These are phyloP conservation scores for Epizoanthus illoricatus DNA, from an alignment of 92 coral and sea anemone genomes.

Conservation along the genomic window DNA sequence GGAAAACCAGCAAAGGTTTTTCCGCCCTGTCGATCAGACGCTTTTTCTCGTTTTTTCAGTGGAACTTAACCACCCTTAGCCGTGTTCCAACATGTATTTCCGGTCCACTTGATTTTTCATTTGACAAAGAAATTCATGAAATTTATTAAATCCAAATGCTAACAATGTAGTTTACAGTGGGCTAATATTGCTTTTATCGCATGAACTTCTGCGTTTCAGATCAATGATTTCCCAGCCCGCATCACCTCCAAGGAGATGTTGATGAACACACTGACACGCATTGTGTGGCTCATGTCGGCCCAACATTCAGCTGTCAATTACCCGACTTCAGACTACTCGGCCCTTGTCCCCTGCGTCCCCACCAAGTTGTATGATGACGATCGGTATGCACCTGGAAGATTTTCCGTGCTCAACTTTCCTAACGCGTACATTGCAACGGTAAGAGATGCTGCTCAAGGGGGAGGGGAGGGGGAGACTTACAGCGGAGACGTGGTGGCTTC, in stretches of 20 bases:
- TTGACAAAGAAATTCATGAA: no score
- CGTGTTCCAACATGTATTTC: no score
- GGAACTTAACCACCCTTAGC: no score
- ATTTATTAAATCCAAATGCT: no score
- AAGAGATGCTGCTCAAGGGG: constrained; percentile 7
- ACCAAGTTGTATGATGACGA: constrained; percentile 89
- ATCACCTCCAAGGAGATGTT: constrained; percentile 49
- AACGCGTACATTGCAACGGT: constrained; percentile 75
- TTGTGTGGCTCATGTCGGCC: constrained; percentile 66
- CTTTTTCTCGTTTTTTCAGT: no score
- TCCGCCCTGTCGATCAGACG: no score
- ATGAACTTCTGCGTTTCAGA: background rate
- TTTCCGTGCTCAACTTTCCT: constrained; percentile 70
- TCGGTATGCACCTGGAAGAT: constrained; percentile 62
- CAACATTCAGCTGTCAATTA: constrained; percentile 85
- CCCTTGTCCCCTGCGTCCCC: constrained; percentile 78
- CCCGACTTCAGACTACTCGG: constrained; percentile 84
- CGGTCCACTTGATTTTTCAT: no score
- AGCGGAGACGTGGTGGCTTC: no score
- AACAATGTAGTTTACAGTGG: no score
- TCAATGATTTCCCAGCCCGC: constrained; percentile 23
- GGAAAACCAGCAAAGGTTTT: no score
- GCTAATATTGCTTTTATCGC: no score
- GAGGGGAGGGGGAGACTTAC: no score
- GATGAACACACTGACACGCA: constrained; percentile 57